Base-by-base conservation (phyloP, 2,888 invertebrate genomes). In the Gortyna flavago region DNA sequence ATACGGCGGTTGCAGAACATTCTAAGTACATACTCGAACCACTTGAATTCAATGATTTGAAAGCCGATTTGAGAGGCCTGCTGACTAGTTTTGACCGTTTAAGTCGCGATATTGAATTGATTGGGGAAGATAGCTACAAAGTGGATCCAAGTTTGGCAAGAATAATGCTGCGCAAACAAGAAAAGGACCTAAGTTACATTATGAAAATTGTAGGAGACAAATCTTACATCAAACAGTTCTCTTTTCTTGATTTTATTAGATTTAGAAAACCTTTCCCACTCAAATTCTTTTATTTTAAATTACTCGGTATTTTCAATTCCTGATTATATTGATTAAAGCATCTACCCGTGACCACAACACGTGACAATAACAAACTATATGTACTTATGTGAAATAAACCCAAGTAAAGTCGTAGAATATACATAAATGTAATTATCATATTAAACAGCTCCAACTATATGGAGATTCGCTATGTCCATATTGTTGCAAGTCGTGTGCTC, bases 401-500 rank as follows among this genome's bases (percentile, higher is more conserved):
- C 29, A 78, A 29, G 62, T 32, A 35, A 65, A 6, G 4, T 29
- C 29, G 29, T 72, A 75, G 75, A 75, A 79, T 62, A 80, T 54
- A 41, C 7, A 29, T 35, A 44, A 70, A 74, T 66, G 13, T 35
- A 69, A 70, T 77, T 75, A 77, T 67, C 68, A 74, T 81, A 83
- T 41, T 62, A 74, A 75, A 35, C 44, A 72, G 61, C 41, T 29
- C 54, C 41, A 72, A 81, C 70, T 44, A 54, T 57, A 81, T 71
- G 64, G 32, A 29, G 25, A 83, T 79, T 71, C 73, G 62, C 62
- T 57, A 65, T 41, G 48, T 35, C 48, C 61, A 67, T 84, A 78
- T 73, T 81, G 54, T 77, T 77, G 41, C 38, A 75, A 84, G 61
- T 25, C 59, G 48, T 85, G 81, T 74, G 44, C 69, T 64, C 38